Base-by-base conservation (phyloP, 2,888 invertebrate species). In the Agrochola circellaris region DNA sequence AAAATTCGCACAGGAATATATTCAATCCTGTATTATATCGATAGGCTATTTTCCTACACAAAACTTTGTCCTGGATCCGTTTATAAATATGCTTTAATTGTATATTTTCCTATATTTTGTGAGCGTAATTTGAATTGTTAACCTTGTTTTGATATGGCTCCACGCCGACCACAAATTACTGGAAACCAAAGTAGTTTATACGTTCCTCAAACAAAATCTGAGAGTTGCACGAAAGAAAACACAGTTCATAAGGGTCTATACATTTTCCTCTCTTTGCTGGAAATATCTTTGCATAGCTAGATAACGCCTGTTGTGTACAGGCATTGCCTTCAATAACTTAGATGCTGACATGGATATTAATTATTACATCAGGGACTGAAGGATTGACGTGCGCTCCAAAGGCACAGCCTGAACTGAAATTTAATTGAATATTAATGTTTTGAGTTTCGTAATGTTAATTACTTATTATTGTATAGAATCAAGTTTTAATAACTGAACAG, bases 1-100 rank as follows among this genome's bases (percentile, higher is more conserved):
- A 54, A 70, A 76, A 78, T 64, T 51, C 20, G 51, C 72, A 81
- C 60, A 70, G 64, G 61, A 84, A 72, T 72, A 75, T 70, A 62
- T 73, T 75, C 7, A 73, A 70, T 70, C 56, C 70, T 51, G 51
- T 51, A 54, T 81, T 79, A 8, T 58, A 81, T 65, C 42, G 42
- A 73, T 73, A n/a, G 38, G 15, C 60, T 77, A 77, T 73, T 85
- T 73, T 67, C 66, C 73, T 68, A 48, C 6, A 30, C 58, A 34
- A 54, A 45, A 48, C 15, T 0, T 80, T 73, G 7, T 77, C 60
- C 54, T 83, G 56, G 42, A 61, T 62, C 42, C 42, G 26, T 56
- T 64, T 76, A 67, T 70, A 45, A 70, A 73, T 62, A 13, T 42
- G 42, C 65, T 48, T 69, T 15, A 56, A 20, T 58, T 13, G n/a